phyloP scores from a whole-genome alignment of 2,888 invertebrate genomes.

The Amphiduros pacificus region DNA sequence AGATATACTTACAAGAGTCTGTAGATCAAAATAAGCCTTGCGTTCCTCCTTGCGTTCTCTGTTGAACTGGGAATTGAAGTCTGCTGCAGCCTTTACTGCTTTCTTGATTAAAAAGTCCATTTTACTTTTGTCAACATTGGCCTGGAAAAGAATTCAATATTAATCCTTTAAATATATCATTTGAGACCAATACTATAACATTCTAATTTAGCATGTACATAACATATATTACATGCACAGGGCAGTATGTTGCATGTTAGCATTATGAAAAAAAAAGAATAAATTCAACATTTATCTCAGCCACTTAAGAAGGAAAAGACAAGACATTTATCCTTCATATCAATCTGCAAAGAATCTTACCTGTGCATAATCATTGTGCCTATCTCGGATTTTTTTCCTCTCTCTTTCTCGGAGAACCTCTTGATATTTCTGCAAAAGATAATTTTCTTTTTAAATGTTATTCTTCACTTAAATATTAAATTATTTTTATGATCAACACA shows the following conservation, averaged over 20 bases:
- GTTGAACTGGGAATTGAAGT: slow-evolving; percentile 88
- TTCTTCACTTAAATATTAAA: too few relatives aligned
- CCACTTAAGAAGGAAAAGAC: too few relatives aligned
- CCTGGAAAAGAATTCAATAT: slow-evolving; percentile 26
- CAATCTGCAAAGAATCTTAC: too few relatives aligned
- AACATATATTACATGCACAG: too few relatives aligned
- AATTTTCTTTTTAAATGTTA: too few relatives aligned
- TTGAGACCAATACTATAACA: neutral
- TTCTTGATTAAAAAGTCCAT: slow-evolving; percentile 53
- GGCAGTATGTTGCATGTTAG: too few relatives aligned
- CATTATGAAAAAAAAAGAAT: too few relatives aligned
- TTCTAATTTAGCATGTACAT: neutral
- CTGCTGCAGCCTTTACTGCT: slow-evolving; percentile 63
- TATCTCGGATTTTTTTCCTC: slow-evolving; percentile 54
- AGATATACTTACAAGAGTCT: slow-evolving; percentile 75
- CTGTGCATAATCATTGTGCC: slow-evolving; percentile 59
- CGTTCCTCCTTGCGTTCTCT: slow-evolving; percentile 73
- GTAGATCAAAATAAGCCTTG: slow-evolving; percentile 85
- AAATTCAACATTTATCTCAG: too few relatives aligned
- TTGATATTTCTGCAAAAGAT: slow-evolving; percentile 50
- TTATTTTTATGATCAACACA: too few relatives aligned
- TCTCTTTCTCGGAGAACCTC: slow-evolving; percentile 55
- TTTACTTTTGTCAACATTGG: slow-evolving; percentile 52
- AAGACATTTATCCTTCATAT: too few relatives aligned
- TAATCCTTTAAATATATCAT: neutral